These are phyloP conservation scores for Anolis carolinensis DNA, from an alignment of 2,113 vertebrate genomes.

Conservation along the genomic window DNA sequence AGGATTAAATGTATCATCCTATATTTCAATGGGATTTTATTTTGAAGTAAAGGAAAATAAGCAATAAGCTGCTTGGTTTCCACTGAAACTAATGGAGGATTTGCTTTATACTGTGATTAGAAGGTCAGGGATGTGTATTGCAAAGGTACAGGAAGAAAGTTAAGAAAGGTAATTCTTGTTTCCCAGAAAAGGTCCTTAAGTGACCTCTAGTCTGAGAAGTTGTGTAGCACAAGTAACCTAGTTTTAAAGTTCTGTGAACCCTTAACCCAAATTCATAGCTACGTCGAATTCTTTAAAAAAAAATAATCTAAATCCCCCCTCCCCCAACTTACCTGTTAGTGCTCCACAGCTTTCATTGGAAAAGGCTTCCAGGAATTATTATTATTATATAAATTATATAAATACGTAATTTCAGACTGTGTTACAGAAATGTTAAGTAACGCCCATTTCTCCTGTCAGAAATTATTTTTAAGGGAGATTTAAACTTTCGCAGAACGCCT, in stretches of 20 bases:
- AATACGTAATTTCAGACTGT: neutral
- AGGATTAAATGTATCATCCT: slow-evolving; percentile 13
- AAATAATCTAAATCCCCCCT: slow-evolving; percentile 34
- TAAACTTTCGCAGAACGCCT: slow-evolving; percentile 49
- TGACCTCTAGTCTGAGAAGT: neutral
- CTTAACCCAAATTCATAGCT: slow-evolving; percentile 42
- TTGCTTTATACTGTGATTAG: neutral
- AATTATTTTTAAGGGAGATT: slow-evolving; percentile 42
- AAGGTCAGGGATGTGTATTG: neutral
- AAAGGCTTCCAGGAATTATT: slow-evolving; percentile 18
- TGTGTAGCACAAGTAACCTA: neutral
- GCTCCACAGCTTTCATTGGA: slow-evolving; percentile 44
- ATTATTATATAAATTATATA: slow-evolving; percentile 18
- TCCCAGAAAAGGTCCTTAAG: neutral
- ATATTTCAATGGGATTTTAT: slow-evolving; percentile 25
- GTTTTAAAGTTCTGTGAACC: slow-evolving; percentile 29
- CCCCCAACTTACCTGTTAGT: slow-evolving; percentile 39
- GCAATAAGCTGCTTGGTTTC: slow-evolving; percentile 29
- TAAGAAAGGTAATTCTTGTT: slow-evolving; percentile 1
- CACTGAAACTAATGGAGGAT: slow-evolving; percentile 23
- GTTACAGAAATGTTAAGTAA: slow-evolving; percentile 33
- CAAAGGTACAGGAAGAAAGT: slow-evolving; percentile 25
- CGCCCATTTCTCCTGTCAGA: slow-evolving; percentile 38
- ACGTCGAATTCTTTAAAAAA: slow-evolving; percentile 28
- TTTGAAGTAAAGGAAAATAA: slow-evolving; percentile 15